Evolutionary conservation across 1,140 invertebrate genomes (phyloP).

Genomic region (Drosophila oshimai): DNA sequence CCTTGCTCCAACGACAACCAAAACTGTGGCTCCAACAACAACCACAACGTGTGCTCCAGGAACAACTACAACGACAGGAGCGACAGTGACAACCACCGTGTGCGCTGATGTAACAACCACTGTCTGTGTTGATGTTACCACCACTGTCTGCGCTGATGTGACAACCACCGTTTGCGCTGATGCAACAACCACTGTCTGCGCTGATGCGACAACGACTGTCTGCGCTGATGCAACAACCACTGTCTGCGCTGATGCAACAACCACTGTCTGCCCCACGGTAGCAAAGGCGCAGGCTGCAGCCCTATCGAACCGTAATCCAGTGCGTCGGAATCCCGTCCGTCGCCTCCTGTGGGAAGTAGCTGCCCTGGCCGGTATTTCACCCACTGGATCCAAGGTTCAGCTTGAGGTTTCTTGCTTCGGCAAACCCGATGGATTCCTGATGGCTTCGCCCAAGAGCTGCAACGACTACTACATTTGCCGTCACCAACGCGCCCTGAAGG

Average conservation of each 20-base stretch:
- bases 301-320: constrained; percentile 8
- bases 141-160: too few species aligned
- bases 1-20: too few species aligned
- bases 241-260: not conserved
- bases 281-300: not conserved
- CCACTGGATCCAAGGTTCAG: not conserved
- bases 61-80: too few species aligned
- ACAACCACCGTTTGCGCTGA: not conserved
- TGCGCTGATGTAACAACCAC: too few species aligned
- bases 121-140: too few species aligned
- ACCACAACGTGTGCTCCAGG: too few species aligned
- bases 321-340: constrained; percentile 20
- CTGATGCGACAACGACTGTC: not conserved
- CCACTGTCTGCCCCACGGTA: not conserved
- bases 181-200: constrained; percentile 5
- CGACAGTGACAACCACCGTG: too few species aligned
- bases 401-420: constrained; percentile 34
- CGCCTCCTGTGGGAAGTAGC: constrained; percentile 30
- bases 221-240: not conserved
- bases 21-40: too few species aligned
- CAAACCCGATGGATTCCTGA: constrained; percentile 60
- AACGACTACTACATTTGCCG: constrained; percentile 72
- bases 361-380: not conserved
- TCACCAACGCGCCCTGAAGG: constrained; percentile 37
- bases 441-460: constrained; percentile 60